A percentile compares a stretch with the other conserved stretches of the same genome.
phyloP scores from a whole-genome alignment of 2,888 invertebrate genomes.

The Andrena marginata region DNA sequence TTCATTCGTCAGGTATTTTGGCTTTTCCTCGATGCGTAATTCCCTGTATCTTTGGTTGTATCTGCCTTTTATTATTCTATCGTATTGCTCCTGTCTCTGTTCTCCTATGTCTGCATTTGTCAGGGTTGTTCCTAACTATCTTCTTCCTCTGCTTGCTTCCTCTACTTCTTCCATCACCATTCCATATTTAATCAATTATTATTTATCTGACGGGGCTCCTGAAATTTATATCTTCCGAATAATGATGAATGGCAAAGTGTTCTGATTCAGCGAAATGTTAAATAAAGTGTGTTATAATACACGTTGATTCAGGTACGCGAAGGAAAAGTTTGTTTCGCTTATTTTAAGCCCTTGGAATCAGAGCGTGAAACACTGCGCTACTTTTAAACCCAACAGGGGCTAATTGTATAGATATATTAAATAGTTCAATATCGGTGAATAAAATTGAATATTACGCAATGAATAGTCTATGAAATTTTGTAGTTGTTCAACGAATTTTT shows the following conservation, averaged over 20 bases:
- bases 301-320: constrained; percentile 15
- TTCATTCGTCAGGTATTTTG: neutral
- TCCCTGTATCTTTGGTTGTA: too few species aligned
- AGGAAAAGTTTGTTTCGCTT: constrained; percentile 22
- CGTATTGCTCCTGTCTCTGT: too few species aligned
- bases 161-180: too few species aligned
- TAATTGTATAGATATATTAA: constrained; percentile 17
- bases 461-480: neutral
- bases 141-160: too few species aligned
- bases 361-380: constrained; percentile 44
- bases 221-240: neutral
- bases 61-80: too few species aligned
- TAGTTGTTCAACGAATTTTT: neutral
- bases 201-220: too few species aligned
- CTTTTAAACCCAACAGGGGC: constrained; percentile 17
- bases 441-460: neutral
- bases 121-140: too few species aligned
- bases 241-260: neutral
- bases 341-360: constrained; percentile 45
- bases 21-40: neutral
- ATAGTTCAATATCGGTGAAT: neutral
- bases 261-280: neutral
- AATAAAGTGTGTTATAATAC: neutral
- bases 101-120: too few species aligned
- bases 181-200: too few species aligned